These are phyloP conservation scores for Trachurus trachurus DNA, from an alignment of 2,797 vertebrate genomes.

Conservation along the genomic window DNA sequence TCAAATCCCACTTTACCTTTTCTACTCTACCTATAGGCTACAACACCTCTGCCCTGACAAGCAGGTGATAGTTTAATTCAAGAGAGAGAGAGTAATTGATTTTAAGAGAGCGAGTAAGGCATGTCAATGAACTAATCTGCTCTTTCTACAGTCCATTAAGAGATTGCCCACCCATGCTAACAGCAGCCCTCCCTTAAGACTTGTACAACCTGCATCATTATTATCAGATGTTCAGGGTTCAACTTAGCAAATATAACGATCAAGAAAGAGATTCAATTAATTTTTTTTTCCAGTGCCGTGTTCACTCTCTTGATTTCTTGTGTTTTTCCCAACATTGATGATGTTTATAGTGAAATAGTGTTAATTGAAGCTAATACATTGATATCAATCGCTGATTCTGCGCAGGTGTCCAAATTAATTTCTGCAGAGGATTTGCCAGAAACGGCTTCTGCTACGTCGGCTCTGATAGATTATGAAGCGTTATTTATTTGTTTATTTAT, in stretches of 20 bases:
- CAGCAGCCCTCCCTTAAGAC: slow-evolving; percentile 59
- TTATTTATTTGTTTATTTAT: background rate
- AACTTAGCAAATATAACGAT: slow-evolving; percentile 21
- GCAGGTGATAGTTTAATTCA: slow-evolving; percentile 73
- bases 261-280: slow-evolving; percentile 7
- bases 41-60: slow-evolving; percentile 70
- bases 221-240: slow-evolving; percentile 53
- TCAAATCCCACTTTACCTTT: slow-evolving; percentile 24
- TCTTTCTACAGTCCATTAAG: slow-evolving; percentile 81
- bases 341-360: slow-evolving; percentile 1
- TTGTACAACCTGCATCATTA: slow-evolving; percentile 36
- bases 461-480: slow-evolving; percentile 10
- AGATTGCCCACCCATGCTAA: slow-evolving; percentile 73
- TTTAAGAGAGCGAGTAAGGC: slow-evolving; percentile 72
- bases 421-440: slow-evolving; percentile 21
- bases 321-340: slow-evolving; percentile 7
- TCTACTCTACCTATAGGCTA: slow-evolving; percentile 30
- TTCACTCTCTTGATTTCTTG: slow-evolving; percentile 11
- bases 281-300: background rate
- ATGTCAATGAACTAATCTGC: slow-evolving; percentile 81
- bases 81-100: slow-evolving; percentile 75
- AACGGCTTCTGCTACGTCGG: slow-evolving; percentile 31
- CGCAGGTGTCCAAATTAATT: slow-evolving; percentile 44
- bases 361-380: slow-evolving; percentile 40
- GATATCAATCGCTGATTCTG: slow-evolving; percentile 36